phyloP scores from a whole-genome alignment of 1,140 invertebrate genomes.

The Cydia splendana region DNA sequence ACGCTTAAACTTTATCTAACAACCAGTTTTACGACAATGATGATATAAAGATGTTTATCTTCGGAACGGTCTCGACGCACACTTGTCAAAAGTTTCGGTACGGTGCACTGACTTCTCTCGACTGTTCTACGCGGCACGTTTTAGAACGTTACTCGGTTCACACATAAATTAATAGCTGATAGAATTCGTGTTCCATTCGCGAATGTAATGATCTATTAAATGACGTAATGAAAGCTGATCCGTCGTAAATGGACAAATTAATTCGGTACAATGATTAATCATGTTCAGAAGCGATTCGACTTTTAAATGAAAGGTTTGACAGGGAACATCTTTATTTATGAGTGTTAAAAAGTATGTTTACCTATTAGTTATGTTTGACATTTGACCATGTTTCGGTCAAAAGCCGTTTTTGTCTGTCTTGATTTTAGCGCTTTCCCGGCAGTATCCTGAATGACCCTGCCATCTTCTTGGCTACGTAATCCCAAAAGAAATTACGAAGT shows the following conservation, averaged over 20 bases:
- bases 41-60: slow-evolving; percentile 24
- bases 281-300: neutral
- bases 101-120: slow-evolving; percentile 39
- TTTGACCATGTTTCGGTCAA: no score
- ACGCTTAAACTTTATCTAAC: slow-evolving; percentile 1
- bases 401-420: no score
- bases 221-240: slow-evolving; percentile 18
- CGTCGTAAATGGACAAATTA: slow-evolving; percentile 13
- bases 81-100: slow-evolving; percentile 40
- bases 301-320: neutral
- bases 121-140: neutral
- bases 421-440: no score
- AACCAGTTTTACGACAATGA: slow-evolving; percentile 31
- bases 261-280: slow-evolving; percentile 3
- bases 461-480: no score
- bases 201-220: slow-evolving; percentile 18
- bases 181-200: slow-evolving; percentile 11
- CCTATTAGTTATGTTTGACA: no score
- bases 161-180: slow-evolving; percentile 16
- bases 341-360: no score
- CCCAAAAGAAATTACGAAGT: no score
- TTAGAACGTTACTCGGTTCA: slow-evolving; percentile 7
- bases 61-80: slow-evolving; percentile 17
- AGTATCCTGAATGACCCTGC: no score
- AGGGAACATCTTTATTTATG: no score